Evolutionary conservation across 2,888 invertebrate species (phyloP), one percentile per base, ranked within the genome.

Genomic region (Plebejus argus): DNA sequence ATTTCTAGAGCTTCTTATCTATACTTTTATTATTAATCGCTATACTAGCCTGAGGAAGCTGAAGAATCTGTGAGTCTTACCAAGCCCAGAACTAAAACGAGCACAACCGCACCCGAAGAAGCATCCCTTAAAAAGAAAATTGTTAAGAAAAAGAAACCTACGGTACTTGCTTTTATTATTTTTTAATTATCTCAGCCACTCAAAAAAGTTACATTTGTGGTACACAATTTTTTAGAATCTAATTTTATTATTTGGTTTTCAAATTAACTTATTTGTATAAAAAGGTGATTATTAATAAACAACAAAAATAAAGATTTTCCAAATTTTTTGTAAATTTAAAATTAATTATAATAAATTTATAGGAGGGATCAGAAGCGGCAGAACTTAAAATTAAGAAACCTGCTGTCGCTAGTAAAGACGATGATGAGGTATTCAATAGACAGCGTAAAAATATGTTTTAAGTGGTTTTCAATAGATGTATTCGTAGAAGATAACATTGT

Each of bases 81-180:
- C 84, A 92, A 93, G 83, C 94, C 94, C 82, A 90, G 89, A 83
- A 90, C 90, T 87, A 94, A 93, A 87, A 93, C 91, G 82, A 93
- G 91, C 89, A 93, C 93, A 78, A 93, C 92, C 79, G 92, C 93
- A 81, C 94, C 93, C 77, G 94, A 92, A 87, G 94, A 94, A 83
- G 94, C 92, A 83, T 88, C 92, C 81, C 92, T 94, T 81, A 93
- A 93, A 83, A 93, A 93, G 92, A 94, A 93, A 87, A 93, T 92
- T 85, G 92, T 93, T 81, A 86, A 92, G 84, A 91, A 91, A 92
- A 94, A 93, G 92, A 93, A 92, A 81, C 90, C 85, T 78, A 93
- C 92, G 94, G 94, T 94, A 94, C 84, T 72, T 72, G 77, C 77
- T 74, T 77, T 72, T 77, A 70, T 85, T 77, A 79, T 84, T 81